A percentile compares a stretch with the other conserved stretches of the same genome.
Conservation (phyloP, 2,888 invertebrate species). For the Helicoverpa assulta region DNA sequence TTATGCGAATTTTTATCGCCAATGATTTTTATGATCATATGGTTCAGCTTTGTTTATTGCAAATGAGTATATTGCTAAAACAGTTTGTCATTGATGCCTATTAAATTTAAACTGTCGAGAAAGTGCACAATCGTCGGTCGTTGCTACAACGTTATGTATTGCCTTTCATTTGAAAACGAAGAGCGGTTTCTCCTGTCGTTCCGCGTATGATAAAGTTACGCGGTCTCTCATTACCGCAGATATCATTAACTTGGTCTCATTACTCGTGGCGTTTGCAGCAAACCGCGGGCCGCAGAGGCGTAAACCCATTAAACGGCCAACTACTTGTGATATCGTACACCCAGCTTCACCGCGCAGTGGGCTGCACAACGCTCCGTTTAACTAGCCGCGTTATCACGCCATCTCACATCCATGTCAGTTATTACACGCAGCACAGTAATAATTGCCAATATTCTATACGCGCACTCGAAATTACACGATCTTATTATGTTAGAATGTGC, state of each 20-base stretch:
- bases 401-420: slow-evolving; percentile 51
- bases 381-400: slow-evolving; percentile 46
- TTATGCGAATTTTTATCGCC: neutral
- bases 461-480: slow-evolving; percentile 40
- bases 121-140: slow-evolving; percentile 77
- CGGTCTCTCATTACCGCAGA: slow-evolving; percentile 80
- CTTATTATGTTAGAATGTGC: slow-evolving; percentile 51
- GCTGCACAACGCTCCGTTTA: slow-evolving; percentile 53
- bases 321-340: slow-evolving; percentile 63
- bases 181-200: slow-evolving; percentile 82
- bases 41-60: slow-evolving; percentile 26
- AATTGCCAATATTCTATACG: slow-evolving; percentile 53
- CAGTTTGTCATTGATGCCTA: slow-evolving; percentile 68
- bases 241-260: slow-evolving; percentile 78
- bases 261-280: slow-evolving; percentile 73
- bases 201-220: slow-evolving; percentile 85
- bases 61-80: slow-evolving; percentile 39
- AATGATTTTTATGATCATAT: neutral
- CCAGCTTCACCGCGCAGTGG: slow-evolving; percentile 45
- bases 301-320: slow-evolving; percentile 60
- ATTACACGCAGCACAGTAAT: slow-evolving; percentile 54
- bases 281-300: slow-evolving; percentile 61
- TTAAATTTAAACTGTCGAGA: slow-evolving; percentile 77
- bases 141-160: slow-evolving; percentile 76
- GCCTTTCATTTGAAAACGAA: slow-evolving; percentile 84